Evolutionary conservation across 2,797 vertebrate genomes (phyloP).

Genomic region (Falco naumanni): DNA sequence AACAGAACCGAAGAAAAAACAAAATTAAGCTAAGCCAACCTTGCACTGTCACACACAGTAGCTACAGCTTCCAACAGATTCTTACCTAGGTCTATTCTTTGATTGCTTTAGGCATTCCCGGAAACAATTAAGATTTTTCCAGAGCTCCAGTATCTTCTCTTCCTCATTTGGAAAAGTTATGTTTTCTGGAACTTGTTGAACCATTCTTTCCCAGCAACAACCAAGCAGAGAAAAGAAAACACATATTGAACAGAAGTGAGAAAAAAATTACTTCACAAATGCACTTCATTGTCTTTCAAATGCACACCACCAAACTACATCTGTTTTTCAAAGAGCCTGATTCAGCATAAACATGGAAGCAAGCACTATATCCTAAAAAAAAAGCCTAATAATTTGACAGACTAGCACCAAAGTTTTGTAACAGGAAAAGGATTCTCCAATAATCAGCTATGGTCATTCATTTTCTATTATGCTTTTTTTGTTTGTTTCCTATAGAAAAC

Average conservation of each 20-base stretch:
- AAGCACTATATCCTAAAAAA: neutral
- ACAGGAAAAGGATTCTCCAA: neutral
- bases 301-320: neutral
- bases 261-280: neutral
- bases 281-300: neutral
- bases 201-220: slow-evolving; percentile 80
- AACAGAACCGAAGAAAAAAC: neutral
- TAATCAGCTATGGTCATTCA: fast-evolving
- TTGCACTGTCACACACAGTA: neutral
- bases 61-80: neutral
- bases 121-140: slow-evolving; percentile 90
- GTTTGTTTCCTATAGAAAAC: neutral
- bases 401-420: neutral
- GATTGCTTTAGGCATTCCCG: slow-evolving; percentile 94
- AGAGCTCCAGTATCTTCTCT: slow-evolving; percentile 89
- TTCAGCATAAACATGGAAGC: neutral
- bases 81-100: slow-evolving; percentile 90
- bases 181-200: slow-evolving; percentile 91
- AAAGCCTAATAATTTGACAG: neutral
- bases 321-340: neutral
- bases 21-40: neutral
- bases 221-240: neutral
- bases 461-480: neutral
- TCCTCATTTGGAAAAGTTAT: slow-evolving; percentile 92
- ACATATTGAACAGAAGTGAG: neutral